phyloP scores from a whole-genome alignment of 2,888 invertebrate genomes.

The Frankliniella intonsa region DNA sequence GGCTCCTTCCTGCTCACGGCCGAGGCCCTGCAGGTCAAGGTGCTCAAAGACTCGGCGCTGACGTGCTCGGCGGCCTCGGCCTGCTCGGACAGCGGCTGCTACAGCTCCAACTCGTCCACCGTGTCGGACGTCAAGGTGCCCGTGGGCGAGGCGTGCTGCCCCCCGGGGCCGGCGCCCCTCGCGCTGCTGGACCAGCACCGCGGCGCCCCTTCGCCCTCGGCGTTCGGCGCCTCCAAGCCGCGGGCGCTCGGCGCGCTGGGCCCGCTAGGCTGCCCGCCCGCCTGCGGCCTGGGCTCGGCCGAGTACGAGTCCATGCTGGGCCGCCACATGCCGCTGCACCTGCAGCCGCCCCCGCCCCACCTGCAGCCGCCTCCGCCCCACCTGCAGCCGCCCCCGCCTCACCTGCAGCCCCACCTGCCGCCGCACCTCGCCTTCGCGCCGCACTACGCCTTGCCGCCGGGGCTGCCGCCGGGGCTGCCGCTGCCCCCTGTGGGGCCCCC shows the following conservation, averaged over 20 bases:
- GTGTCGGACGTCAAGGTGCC: constrained; percentile 11
- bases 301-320: neutral
- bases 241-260: neutral
- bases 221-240: neutral
- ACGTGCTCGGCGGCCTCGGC: neutral
- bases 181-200: neutral
- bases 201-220: neutral
- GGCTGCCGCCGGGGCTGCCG: neutral
- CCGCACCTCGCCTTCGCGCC: neutral
- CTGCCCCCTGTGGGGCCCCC: neutral
- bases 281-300: neutral
- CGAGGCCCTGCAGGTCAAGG: constrained; percentile 39
- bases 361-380: neutral
- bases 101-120: constrained; percentile 5
- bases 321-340: constrained; percentile 32
- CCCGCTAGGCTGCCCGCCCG: neutral
- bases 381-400: neutral
- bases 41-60: constrained; percentile 35
- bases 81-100: neutral
- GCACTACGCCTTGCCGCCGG: neutral
- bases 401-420: neutral
- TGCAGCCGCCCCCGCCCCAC: neutral
- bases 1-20: constrained; percentile 58
- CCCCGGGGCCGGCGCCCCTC: neutral
- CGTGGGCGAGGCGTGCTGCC: constrained; percentile 14